Evolutionary conservation across 2,888 invertebrate genomes (phyloP), one percentile per base, ranked within the genome.

Genomic region (Drosophila meridionalis): DNA sequence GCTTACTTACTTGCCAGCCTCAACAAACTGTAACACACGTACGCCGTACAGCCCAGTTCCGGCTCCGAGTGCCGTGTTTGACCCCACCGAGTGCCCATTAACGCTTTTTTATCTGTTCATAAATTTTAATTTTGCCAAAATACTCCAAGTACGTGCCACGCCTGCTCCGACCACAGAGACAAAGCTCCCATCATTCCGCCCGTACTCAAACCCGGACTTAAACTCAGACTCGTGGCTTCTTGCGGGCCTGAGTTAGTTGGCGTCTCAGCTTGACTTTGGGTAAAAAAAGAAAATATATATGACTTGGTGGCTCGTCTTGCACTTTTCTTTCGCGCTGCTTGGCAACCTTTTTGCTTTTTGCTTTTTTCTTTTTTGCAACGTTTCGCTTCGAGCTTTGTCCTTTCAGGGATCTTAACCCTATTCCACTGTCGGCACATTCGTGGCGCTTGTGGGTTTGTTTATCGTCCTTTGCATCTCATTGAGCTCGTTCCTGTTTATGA

Each of bases 81-180:
- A 83, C 86, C 86, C 73, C 73, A 59, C 73, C 82, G 83, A 81
- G 82, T 74, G 82, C 73, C 86, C 89, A 86, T 86, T 89, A 86
- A 86, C 89, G 89, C 86, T 82, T 87, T 86, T 87, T 89, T 89
- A 87, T 88, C 87, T 90, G 77, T 90, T 87, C 87, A 87, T 87
- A 87, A 90, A 87, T 90, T 90, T 87, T 87, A 87, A 87, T 87
- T 88, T 87, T 83, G 62, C 84, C 89, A 84, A 87, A 89, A 87
- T 89, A 85, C 90, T 85, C 78, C 74, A 85, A 87, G 89, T 83
- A 85, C 85, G 85, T 85, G 85, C 87, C 70, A 59, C 59, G 47
- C 59, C 74, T 53, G 61, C 36, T 47, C 43, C 40, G 9, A 43
- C 55, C 56, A 30, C 70, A 56, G 50, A 76, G 74, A 70, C 69